Evolutionary conservation across 2,888 invertebrate genomes (phyloP), one percentile per base, ranked within the genome.

Genomic region (Parnassius glacialis): DNA sequence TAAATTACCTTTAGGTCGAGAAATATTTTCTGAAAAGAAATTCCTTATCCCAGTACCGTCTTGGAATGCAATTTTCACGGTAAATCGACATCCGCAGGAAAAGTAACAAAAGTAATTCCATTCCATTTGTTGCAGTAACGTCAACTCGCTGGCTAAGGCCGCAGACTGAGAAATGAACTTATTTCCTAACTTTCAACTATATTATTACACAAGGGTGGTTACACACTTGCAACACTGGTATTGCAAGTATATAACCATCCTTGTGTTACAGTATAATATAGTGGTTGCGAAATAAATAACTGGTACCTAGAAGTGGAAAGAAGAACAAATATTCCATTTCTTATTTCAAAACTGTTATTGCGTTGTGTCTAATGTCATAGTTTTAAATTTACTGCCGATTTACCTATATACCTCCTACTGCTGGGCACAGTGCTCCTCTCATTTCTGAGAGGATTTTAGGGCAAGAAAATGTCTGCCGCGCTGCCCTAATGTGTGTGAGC

Each of bases 51-150:
- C 68, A 65, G 71, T 70, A 72, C 70, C 76, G 79, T 80, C 76
- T 68, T 64, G 73, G 82, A 86, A 86, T 86, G 85, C 84, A 85
- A 84, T 86, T 85, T 84, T 83, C 74, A 75, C 72, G 69, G 68
- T 68, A 69, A 70, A 70, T 69, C 68, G 74, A 69, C 70, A 67
- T 69, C 66, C 69, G 64, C 62, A 68, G 73, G 68, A 78, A 76
- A 84, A 78, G 79, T 80, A 83, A 85, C 80, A 81, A 81, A 84
- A 87, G 85, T 85, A 81, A 86, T 87, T 84, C 84, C 78, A 67
- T 87, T 85, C 79, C 81, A 86, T 86, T 83, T 78, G 74, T 65
- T 66, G 66, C 53, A 60, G 64, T 62, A 62, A 59, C 62, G 57
- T 59, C 62, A 67, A 47, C 64, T 67, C 57, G 43, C 34, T 25